These are phyloP conservation scores for Melieria omissa DNA, from an alignment of 2,888 invertebrate species.

Conservation along the genomic window DNA sequence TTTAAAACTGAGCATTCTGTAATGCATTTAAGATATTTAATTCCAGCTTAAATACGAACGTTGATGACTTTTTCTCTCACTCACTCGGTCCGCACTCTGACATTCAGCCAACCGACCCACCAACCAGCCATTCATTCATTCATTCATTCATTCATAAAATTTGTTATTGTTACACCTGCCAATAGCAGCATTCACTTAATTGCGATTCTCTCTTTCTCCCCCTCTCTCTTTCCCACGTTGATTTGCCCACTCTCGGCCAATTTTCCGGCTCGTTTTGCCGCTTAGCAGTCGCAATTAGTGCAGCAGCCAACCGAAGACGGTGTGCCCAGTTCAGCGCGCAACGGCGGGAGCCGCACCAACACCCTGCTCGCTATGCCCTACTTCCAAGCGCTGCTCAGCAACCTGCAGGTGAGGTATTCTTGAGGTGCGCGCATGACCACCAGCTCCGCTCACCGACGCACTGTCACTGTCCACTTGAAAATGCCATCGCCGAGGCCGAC, in stretches of 20 bases:
- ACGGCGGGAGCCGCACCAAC: slow-evolving; percentile 65
- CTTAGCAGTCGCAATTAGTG: slow-evolving; percentile 63
- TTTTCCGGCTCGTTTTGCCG: slow-evolving; percentile 19
- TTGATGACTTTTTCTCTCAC: too few species aligned
- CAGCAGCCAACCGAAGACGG: slow-evolving; percentile 63
- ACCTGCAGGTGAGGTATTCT: slow-evolving; percentile 75
- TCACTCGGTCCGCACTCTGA: too few species aligned
- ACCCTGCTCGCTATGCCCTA: slow-evolving; percentile 71
- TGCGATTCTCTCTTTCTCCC: neutral
- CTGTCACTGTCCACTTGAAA: neutral
- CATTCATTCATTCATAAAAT: neutral
- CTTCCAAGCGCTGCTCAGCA: slow-evolving; percentile 76
- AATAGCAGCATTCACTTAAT: slow-evolving; percentile 6
- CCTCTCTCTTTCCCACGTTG: neutral
- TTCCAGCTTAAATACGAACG: too few species aligned
- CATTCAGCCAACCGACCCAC: too few species aligned
- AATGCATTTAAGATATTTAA: too few species aligned
- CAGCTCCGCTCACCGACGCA: neutral
- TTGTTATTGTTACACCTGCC: neutral
- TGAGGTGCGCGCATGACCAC: neutral
- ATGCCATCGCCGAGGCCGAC: neutral
- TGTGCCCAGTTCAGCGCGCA: slow-evolving; percentile 64
- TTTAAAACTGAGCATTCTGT: too few species aligned
- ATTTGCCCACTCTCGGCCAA: neutral
- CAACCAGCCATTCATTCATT: neutral